Base-by-base conservation (phyloP, 2,797 vertebrate genomes). In the Gymnoscopelus microlampas region DNA sequence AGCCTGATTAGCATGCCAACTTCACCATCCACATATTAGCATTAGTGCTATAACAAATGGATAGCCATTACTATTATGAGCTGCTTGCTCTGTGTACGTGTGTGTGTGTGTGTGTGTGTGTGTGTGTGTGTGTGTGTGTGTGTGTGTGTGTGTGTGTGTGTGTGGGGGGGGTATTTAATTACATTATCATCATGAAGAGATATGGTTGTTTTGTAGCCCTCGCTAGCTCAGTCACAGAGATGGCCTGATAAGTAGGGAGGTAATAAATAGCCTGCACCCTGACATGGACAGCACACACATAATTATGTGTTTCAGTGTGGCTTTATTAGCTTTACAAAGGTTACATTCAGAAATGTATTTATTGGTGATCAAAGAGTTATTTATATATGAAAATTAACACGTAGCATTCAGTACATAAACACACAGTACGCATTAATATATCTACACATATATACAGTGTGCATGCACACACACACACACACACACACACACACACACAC, bases 251-350 rank as follows among this genome's bases (percentile, higher is more conserved):
- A 92, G 74, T 87, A 66, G 82, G 81, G 83, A 83, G 76, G 77
- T 91, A 89, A 89, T 89, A 90, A 91, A 92, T 89, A 88, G 87
- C 71, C 68, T 13, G 7, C 23, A 10, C 65, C 4, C 44, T 29
- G 26, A 39, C 63, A 53, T 26, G 10, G 53, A n/a, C 35, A 24
- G 4, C 53, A 15, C 63, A 53, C 63, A 70, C 69, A 54, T 66
- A 70, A 29, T 29, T 29, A 29, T 29, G 2, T 4, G 26, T 39
- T 39, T 39, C 35, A 39, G 35, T 8, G 7, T 8, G 35, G 35
- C 35, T 39, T 32, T 32, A 32, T 32, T 32, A 32, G 32, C 32
- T 32, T 39, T 39, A 39, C 35, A 5, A 39, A 39, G 35, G 5
- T 39, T 5, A 8, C 35, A 39, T 39, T 39, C 39, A 44, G 39